Conservation (phyloP, 2,113 vertebrate genomes). For the Amblyopsis rosae region DNA sequence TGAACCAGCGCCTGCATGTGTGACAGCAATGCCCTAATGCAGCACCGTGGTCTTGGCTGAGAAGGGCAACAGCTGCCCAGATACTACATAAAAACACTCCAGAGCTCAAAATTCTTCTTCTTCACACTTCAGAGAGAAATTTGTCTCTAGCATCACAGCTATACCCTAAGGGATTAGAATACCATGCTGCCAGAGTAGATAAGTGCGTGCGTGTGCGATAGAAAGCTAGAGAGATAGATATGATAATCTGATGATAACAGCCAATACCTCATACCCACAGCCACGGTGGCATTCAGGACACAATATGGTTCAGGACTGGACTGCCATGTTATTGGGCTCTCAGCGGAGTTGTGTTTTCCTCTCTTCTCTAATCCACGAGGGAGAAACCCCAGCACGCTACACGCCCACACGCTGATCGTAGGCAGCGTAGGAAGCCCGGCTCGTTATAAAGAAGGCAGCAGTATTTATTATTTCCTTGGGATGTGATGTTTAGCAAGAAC, state of each 20-base stretch:
- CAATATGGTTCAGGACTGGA: neutral
- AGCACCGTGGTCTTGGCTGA: neutral
- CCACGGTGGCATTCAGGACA: neutral
- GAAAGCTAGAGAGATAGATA: neutral
- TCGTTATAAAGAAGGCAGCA: too few relatives aligned
- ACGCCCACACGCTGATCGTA: too few relatives aligned
- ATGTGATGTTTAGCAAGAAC: too few relatives aligned
- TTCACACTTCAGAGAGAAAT: constrained; percentile 3
- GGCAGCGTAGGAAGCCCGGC: too few relatives aligned
- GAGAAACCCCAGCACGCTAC: too few relatives aligned
- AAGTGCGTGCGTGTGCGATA: neutral
- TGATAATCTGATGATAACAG: neutral
- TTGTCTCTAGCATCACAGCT: neutral
- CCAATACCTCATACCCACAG: neutral
- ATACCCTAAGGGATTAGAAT: neutral
- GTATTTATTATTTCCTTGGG: too few relatives aligned
- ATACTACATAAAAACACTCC: constrained; percentile 1
- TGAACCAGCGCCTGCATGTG: neutral
- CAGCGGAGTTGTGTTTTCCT: neutral
- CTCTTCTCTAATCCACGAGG: too few relatives aligned
- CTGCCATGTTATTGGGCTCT: neutral
- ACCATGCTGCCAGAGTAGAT: neutral
- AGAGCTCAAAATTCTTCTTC: neutral
- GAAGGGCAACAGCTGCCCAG: constrained; percentile 14
- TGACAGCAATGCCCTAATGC: constrained; percentile 4